phyloP scores from a whole-genome alignment of 64 coral and sea anemone species.

The Cladopsammia gracilis region DNA sequence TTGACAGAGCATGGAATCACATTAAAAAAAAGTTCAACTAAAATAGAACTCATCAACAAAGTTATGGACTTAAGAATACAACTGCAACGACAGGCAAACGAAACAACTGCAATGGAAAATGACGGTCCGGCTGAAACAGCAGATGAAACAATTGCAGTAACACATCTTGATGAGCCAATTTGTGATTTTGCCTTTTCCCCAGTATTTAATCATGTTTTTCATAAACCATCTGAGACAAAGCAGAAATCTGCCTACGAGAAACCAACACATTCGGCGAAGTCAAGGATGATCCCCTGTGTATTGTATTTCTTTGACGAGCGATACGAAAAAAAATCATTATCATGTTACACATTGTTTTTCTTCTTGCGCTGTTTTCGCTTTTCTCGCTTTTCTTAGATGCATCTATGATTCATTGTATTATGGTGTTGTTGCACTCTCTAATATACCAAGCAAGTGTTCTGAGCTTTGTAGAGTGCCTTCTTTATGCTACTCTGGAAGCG shows the following conservation, averaged over 20 bases:
- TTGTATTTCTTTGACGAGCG: background rate
- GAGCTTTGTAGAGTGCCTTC: background rate
- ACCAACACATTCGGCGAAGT: background rate
- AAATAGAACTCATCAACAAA: conserved; percentile 1
- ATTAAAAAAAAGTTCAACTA: conserved; percentile 1
- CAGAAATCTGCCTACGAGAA: background rate
- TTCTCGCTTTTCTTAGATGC: background rate
- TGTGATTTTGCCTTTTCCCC: background rate
- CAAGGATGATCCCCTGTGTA: conserved; percentile 10
- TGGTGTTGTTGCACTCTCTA: background rate
- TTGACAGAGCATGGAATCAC: conserved; percentile 1
- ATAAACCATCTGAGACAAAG: background rate
- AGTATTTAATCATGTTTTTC: background rate
- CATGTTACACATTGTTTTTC: conserved; percentile 4
- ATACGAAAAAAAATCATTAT: background rate
- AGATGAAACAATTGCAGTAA: conserved; percentile 5
- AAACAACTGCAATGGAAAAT: conserved; percentile 1
- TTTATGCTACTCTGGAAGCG: background rate
- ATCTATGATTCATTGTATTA: background rate
- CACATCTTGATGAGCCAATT: conserved; percentile 25
- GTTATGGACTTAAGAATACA: background rate
- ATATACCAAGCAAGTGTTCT: background rate
- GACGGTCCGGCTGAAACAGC: background rate
- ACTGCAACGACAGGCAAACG: background rate
- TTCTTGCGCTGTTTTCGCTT: background rate